Evolutionary conservation across 1,140 invertebrate genomes (phyloP), one percentile per base, ranked within the genome.

Genomic region (Harpegnathos saltator): DNA sequence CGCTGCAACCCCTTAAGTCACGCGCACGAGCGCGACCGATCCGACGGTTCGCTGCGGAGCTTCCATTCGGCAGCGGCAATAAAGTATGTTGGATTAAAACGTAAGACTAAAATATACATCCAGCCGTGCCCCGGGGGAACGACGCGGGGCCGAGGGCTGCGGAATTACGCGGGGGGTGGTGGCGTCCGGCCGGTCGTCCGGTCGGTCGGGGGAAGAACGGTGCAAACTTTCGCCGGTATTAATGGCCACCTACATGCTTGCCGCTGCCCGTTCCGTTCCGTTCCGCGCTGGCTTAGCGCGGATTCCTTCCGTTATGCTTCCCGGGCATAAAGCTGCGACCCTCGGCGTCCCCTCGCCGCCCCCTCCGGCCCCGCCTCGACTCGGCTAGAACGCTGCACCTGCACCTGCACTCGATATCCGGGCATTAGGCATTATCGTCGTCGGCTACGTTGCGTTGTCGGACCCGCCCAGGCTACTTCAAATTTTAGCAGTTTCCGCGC

Each of bases 351-450:
- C 68, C 48, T 73, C 56, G 38, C 3, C 59, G 63, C 29, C 58
- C 65, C 44, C 71, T 44, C 1, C 48, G 54, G 11, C 62, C 63
- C 52, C 66, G 52, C 4, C 38, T 9, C 84, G 61, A 38, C 19
- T 17, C 48, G 61, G 29, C 29, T 33, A 33, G 29, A 1, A 3
- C 50, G 50, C 52, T 80, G 69, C 87, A 88, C 85, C 52, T 80
- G 69, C 87, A 88, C 85, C 88, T 87, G 88, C 82, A 88, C 77
- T 85, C 87, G 83, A 88, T 88, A 88, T 88, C 83, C 87, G 87
- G 75, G 83, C 65, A 88, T 87, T 87, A 83, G 75, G 87, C 62
- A 77, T 85, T 88, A 87, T 87, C 82, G 71, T 87, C 87, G 72
- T 71, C 69, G 56, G 58, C 65, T 68, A 22, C 26, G 68, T 24